A percentile compares a stretch with the other conserved stretches of the same genome.
phyloP scores from a whole-genome alignment of 1,140 invertebrate genomes.

The Ceratosolen solmsi region DNA sequence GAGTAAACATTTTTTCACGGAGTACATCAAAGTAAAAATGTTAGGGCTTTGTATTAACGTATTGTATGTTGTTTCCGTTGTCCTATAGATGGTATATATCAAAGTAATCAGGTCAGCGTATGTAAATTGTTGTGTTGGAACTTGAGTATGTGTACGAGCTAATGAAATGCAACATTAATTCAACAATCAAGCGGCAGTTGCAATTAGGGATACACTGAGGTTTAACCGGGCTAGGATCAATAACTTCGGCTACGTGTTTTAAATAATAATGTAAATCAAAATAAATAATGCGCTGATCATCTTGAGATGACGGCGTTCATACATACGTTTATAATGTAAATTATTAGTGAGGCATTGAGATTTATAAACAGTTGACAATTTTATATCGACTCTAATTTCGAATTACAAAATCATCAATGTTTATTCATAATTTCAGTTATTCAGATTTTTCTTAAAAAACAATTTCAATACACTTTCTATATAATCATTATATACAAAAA shows the following conservation, averaged over 20 bases:
- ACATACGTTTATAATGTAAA: neutral
- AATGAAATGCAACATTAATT: slow-evolving; percentile 27
- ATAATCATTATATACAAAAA: no score
- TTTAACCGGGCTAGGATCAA: neutral
- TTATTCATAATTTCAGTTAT: no score
- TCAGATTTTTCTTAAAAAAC: no score
- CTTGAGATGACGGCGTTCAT: neutral
- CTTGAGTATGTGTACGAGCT: neutral
- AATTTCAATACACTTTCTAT: no score
- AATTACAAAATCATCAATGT: no score
- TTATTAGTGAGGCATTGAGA: no score
- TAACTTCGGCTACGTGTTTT: neutral
- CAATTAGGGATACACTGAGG: slow-evolving; percentile 17
- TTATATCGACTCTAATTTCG: no score
- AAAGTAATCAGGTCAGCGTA: slow-evolving; percentile 22
- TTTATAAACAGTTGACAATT: no score
- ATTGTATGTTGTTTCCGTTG: neutral
- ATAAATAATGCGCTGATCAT: neutral
- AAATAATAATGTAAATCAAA: no score
- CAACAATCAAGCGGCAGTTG: slow-evolving; percentile 22
- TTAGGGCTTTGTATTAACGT: neutral
- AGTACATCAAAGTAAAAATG: neutral
- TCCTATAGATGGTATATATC: neutral
- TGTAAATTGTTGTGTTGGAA: slow-evolving; percentile 24
- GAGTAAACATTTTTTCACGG: neutral